Percentiles rank a stretch among this genome's conserved stretches.
These are phyloP conservation scores for Apis mellifera DNA, from an alignment of 1,140 invertebrate genomes.

Conservation along the genomic window DNA sequence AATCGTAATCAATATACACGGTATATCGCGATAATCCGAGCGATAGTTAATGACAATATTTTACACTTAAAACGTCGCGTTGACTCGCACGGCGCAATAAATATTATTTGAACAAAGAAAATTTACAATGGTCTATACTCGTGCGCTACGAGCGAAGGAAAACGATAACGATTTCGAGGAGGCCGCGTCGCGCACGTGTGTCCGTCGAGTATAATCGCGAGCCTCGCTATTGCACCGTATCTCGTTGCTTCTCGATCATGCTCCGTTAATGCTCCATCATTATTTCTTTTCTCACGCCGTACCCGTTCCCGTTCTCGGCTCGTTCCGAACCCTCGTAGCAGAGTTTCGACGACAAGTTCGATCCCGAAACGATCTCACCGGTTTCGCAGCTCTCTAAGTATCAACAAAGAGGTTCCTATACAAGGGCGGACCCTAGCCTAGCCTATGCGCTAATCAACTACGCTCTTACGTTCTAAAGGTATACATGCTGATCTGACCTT, in stretches of 20 bases:
- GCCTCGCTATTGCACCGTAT: constrained; percentile 76
- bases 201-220: constrained; percentile 46
- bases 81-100: constrained; percentile 76
- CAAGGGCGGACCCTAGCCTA: constrained; percentile 76
- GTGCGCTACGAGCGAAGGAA: constrained; percentile 56
- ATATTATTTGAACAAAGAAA: constrained; percentile 78
- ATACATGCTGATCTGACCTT: constrained; percentile 79
- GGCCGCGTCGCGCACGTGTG: constrained; percentile 24
- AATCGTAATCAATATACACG: constrained; percentile 80
- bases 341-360: constrained; percentile 41
- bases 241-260: constrained; percentile 56
- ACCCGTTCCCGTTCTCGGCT: neutral
- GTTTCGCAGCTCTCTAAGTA: constrained; percentile 68
- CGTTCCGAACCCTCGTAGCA: neutral
- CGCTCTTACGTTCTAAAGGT: constrained; percentile 78
- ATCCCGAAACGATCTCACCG: constrained; percentile 52
- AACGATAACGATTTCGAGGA: constrained; percentile 46
- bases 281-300: neutral
- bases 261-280: neutral
- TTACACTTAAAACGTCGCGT: constrained; percentile 79
- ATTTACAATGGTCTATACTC: constrained; percentile 76
- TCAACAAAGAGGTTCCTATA: constrained; percentile 81
- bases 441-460: constrained; percentile 78
- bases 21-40: constrained; percentile 77
- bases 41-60: constrained; percentile 80